These are phyloP conservation scores for Maniola jurtina DNA, from an alignment of 1,140 invertebrate species.

Conservation along the genomic window DNA sequence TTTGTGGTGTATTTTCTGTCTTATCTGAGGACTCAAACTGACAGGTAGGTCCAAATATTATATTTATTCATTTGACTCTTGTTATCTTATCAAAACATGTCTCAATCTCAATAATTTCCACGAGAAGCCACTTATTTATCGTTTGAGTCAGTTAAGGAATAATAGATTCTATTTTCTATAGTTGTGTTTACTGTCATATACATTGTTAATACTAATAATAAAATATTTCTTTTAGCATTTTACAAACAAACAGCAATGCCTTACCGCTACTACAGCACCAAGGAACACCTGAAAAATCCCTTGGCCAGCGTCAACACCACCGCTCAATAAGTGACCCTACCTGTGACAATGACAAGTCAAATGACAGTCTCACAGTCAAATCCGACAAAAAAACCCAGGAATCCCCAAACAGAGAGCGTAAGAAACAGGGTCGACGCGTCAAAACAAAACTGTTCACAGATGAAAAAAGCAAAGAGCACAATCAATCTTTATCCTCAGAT, in stretches of 20 bases:
- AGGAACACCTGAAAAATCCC: constrained; percentile 58
- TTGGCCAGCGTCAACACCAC: constrained; percentile 51
- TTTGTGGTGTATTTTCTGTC: constrained; percentile 67
- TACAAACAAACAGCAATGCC: constrained; percentile 61
- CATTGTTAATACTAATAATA: neutral
- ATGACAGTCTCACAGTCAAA: constrained; percentile 51
- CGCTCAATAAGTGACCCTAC: constrained; percentile 67
- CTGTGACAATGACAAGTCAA: constrained; percentile 54
- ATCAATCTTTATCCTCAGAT: constrained; percentile 55
- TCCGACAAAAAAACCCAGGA: constrained; percentile 55
- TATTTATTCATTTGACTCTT: neutral
- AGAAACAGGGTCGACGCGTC: constrained; percentile 50
- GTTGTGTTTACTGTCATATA: too few species aligned
- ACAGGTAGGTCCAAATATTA: constrained; percentile 44
- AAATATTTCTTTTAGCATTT: constrained; percentile 48
- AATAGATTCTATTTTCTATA: neutral
- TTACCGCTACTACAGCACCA: constrained; percentile 54
- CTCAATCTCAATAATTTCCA: too few species aligned
- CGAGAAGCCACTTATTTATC: too few species aligned
- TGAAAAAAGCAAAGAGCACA: constrained; percentile 44
- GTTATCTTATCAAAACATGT: too few species aligned
- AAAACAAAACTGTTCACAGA: constrained; percentile 68
- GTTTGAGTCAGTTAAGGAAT: too few species aligned
- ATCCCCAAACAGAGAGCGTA: constrained; percentile 59
- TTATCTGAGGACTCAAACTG: constrained; percentile 62